phyloP scores from a whole-genome alignment of 2,888 invertebrate species.

The Pammene aurita region DNA sequence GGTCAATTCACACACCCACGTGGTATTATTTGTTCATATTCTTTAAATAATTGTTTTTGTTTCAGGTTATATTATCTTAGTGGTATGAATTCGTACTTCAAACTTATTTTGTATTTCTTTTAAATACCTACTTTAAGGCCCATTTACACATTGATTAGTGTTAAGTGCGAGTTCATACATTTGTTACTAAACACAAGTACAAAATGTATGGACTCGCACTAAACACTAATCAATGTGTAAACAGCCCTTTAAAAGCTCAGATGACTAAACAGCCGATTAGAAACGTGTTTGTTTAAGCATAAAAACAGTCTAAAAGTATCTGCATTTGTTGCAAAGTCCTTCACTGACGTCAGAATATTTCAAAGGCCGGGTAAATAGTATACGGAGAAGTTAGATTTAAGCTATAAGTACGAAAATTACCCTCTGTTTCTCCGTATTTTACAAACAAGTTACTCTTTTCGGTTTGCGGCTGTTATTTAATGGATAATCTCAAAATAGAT shows the following conservation, averaged over 20 bases:
- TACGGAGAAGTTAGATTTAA: background rate
- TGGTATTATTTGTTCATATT: too few species aligned
- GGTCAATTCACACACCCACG: too few species aligned
- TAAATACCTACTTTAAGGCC: too few species aligned
- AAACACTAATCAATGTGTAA: too few species aligned
- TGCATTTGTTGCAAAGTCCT: background rate
- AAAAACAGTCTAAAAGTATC: background rate
- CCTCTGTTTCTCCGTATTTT: background rate
- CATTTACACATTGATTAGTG: too few species aligned
- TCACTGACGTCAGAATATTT: slow-evolving; percentile 20
- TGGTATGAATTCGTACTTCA: too few species aligned
- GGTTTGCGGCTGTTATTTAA: background rate
- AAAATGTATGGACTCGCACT: too few species aligned
- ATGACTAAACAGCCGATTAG: too few species aligned
- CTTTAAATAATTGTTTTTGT: too few species aligned
- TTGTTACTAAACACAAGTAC: too few species aligned
- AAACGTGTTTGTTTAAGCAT: background rate
- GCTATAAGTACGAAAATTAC: background rate
- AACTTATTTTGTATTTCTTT: background rate
- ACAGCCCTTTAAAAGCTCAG: background rate
- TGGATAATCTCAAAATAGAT: slow-evolving; percentile 1
- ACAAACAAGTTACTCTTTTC: background rate
- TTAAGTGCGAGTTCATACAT: too few species aligned
- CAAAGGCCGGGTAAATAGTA: background rate
- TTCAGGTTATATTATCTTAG: too few species aligned